A percentile compares a stretch with the other conserved stretches of the same genome.
Conservation (phyloP, 2,888 invertebrate species). For the Pammene aurita region DNA sequence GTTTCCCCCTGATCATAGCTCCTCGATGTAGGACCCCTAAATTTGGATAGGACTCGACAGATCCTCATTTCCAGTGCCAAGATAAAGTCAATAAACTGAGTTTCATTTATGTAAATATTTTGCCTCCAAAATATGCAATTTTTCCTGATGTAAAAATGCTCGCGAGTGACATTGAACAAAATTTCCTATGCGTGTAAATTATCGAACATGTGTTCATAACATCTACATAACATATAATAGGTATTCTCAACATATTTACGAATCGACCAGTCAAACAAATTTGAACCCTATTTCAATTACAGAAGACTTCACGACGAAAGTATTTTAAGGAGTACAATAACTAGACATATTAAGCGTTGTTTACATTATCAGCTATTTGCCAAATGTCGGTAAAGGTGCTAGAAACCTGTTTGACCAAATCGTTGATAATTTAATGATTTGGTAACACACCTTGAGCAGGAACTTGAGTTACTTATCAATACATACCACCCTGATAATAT, state of each 20-base stretch:
- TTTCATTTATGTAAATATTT: too few relatives aligned
- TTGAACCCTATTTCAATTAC: conserved; percentile 2
- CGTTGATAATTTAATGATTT: conserved; percentile 12
- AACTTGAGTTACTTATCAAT: neutral
- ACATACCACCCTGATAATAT: neutral
- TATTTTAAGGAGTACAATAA: conserved; percentile 3
- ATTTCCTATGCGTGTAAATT: conserved; percentile 30
- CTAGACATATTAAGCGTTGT: conserved; percentile 8
- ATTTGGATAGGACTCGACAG: too few relatives aligned
- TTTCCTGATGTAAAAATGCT: conserved; percentile 10
- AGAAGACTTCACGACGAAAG: neutral
- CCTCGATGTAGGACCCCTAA: too few relatives aligned
- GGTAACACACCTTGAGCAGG: neutral
- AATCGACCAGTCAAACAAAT: neutral
- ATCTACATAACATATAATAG: conserved; percentile 2
- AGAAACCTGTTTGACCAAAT: conserved; percentile 10
- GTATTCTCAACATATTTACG: neutral
- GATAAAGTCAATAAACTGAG: too few relatives aligned
- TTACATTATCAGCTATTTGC: conserved; percentile 16
- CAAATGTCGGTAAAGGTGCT: conserved; percentile 9
- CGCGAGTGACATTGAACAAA: conserved; percentile 25
- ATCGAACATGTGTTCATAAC: conserved; percentile 16
- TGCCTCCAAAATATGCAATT: too few relatives aligned
- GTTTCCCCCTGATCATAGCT: too few relatives aligned
- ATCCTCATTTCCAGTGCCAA: too few relatives aligned